These are phyloP conservation scores for Arizona elegans DNA, from an alignment of 2,113 vertebrate species.

Conservation along the genomic window DNA sequence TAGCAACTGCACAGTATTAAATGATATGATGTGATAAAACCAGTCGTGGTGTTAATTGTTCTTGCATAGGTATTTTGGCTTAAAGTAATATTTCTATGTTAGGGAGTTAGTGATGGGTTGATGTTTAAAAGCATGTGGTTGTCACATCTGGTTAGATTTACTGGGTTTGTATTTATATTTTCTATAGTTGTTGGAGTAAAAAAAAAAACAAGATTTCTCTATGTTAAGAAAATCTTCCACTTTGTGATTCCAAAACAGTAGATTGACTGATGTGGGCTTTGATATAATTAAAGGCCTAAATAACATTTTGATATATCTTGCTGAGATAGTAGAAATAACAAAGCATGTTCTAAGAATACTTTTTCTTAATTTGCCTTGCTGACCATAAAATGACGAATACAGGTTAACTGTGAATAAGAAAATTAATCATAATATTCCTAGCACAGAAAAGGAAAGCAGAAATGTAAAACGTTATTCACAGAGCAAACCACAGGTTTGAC, in stretches of 20 bases:
- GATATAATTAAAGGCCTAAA: background rate
- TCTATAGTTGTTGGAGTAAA: background rate
- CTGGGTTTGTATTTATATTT: background rate
- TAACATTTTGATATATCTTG: background rate
- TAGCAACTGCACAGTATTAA: background rate
- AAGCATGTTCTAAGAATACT: background rate
- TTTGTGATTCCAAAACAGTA: background rate
- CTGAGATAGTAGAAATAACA: background rate
- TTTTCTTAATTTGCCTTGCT: background rate
- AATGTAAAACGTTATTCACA: background rate
- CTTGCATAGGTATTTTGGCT: background rate
- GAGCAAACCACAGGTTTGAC: background rate
- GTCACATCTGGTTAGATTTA: background rate
- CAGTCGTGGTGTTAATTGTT: background rate
- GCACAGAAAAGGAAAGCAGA: background rate
- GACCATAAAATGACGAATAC: background rate
- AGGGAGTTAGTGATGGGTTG: background rate
- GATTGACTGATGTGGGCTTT: background rate
- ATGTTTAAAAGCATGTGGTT: background rate
- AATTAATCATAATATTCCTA: background rate
- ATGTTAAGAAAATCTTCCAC: background rate
- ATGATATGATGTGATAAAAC: background rate
- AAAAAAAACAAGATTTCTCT: background rate
- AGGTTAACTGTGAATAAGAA: background rate
- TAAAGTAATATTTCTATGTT: background rate